These are phyloP conservation scores for Pseudeuparius sepicola DNA, from an alignment of 2,888 invertebrate species.

Conservation along the genomic window DNA sequence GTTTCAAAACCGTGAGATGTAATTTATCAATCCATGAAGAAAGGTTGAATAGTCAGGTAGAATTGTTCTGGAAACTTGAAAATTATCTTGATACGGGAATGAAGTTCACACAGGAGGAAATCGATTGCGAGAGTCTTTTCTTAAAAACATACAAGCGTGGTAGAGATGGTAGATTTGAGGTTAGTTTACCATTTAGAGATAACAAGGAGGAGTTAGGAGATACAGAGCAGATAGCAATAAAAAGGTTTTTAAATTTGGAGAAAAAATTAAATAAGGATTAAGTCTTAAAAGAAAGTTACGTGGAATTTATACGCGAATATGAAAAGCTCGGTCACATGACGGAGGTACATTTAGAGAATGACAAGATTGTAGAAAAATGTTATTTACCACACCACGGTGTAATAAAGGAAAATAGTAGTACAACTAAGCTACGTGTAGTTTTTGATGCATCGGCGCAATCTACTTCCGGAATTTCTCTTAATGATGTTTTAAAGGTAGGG, in stretches of 20 bases:
- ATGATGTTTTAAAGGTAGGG: slow-evolving; percentile 16
- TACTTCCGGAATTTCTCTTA: slow-evolving; percentile 14
- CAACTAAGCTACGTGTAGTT: too few relatives aligned
- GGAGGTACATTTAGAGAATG: too few relatives aligned
- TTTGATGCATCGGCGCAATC: too few relatives aligned
- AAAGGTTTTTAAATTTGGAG: slow-evolving; percentile 12
- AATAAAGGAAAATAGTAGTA: too few relatives aligned
- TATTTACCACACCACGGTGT: too few relatives aligned
- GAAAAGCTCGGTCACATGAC: slow-evolving; percentile 15
- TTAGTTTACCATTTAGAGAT: slow-evolving; percentile 13
- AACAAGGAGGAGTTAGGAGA: slow-evolving; percentile 10
- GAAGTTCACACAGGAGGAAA: slow-evolving; percentile 10
- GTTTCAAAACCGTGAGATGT: slow-evolving; percentile 2
- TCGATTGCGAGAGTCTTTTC: slow-evolving; percentile 14
- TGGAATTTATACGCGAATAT: slow-evolving; percentile 18
- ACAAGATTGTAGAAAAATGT: too few relatives aligned
- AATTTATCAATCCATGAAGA: too few relatives aligned
- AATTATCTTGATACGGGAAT: slow-evolving; percentile 5
- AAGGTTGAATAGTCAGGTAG: slow-evolving; percentile 10
- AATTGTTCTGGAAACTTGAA: slow-evolving; percentile 13
- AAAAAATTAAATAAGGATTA: slow-evolving; percentile 6
- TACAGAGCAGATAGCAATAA: slow-evolving; percentile 10
- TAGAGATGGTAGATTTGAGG: slow-evolving; percentile 14
- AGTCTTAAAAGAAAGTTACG: slow-evolving; percentile 6
- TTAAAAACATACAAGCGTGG: slow-evolving; percentile 6